phyloP scores from a whole-genome alignment of 2,888 invertebrate species.

The Ptychoptera contaminata region DNA sequence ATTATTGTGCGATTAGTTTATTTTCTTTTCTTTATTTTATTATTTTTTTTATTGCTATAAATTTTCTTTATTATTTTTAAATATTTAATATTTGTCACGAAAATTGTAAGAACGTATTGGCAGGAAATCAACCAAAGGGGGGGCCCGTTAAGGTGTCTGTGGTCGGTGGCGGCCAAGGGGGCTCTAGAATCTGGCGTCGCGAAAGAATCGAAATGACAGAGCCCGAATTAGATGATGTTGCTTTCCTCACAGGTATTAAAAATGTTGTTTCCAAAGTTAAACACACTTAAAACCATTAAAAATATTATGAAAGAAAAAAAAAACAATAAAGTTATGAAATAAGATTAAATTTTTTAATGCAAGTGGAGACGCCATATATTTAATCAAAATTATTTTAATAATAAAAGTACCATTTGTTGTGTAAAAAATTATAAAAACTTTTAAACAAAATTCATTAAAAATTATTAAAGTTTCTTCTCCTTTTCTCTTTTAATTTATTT shows the following conservation, averaged over 20 bases:
- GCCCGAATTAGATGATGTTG: constrained; percentile 84
- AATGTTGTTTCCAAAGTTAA: constrained; percentile 19
- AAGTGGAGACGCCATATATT: not conserved
- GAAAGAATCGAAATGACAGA: constrained; percentile 66
- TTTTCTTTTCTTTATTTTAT: too few relatives aligned
- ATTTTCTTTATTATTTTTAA: not conserved
- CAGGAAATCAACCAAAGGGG: constrained; percentile 28
- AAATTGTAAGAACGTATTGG: constrained; percentile 22
- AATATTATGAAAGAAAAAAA: not conserved
- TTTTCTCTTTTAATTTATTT: not conserved
- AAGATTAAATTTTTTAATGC: not conserved
- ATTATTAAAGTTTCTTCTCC: not conserved
- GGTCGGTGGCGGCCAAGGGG: constrained; percentile 30
- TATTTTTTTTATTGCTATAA: too few relatives aligned
- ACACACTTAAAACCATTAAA: too few relatives aligned
- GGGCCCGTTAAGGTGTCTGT: constrained; percentile 33
- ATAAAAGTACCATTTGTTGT: not conserved
- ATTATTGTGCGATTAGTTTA: too few relatives aligned
- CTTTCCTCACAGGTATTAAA: constrained; percentile 67
- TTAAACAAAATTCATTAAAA: too few relatives aligned
- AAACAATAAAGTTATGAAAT: not conserved
- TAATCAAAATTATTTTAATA: not conserved
- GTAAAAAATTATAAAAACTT: not conserved
- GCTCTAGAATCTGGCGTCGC: constrained; percentile 30
- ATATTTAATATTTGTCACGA: not conserved